Base-by-base conservation (phyloP, 2,888 invertebrate genomes). In the Meta bourneti region DNA sequence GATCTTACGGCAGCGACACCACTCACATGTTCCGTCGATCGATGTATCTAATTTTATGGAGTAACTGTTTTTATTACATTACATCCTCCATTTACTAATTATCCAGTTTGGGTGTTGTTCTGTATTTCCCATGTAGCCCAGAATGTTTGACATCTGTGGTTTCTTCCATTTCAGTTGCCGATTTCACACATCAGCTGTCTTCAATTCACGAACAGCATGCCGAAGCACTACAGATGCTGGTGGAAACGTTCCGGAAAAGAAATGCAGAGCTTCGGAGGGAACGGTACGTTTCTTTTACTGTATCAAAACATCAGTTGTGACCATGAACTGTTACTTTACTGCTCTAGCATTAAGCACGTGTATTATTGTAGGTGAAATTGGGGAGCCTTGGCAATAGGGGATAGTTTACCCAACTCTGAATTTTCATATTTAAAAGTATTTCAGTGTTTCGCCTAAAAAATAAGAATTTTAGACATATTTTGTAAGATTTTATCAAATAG, bases 201-300 rank as follows among this genome's bases (percentile, higher is more conserved):
- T 97, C 97, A 94, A 96, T 98, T 95, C 98, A 98, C 96, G 98
- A 98, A 95, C 97, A 97, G 94, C 98, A 98, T 95, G 97, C 98
- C 16, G 97, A 97, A 93, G 98, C 98, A 95, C 96, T 98, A 93
- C 98, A 98, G 95, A 96, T 97, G 93, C 96, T 98, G 94, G 98
- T 98, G 88, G 97, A 98, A 93, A 97, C 96, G 95, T 98, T 97
- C 95, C 96, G 98, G 83, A 97, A 97, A 95, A 96, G 97, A 94
- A 97, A 97, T 95, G 97, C 97, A 85, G 98, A 98, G 94, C 96
- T 98, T 79, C 96, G 98, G 93, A 97, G 97, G 95, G 98, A 98
- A 95, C 96, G 97, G 97, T 97, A 95, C 95, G 95, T 19, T 75
- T 74, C 4, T 34, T 34, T 4, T 34, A 8, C 11, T 72, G 19